Percentiles rank a stretch among this genome's conserved stretches.
Conservation (phyloP, 2,113 vertebrate genomes). For the Serinus canaria region DNA sequence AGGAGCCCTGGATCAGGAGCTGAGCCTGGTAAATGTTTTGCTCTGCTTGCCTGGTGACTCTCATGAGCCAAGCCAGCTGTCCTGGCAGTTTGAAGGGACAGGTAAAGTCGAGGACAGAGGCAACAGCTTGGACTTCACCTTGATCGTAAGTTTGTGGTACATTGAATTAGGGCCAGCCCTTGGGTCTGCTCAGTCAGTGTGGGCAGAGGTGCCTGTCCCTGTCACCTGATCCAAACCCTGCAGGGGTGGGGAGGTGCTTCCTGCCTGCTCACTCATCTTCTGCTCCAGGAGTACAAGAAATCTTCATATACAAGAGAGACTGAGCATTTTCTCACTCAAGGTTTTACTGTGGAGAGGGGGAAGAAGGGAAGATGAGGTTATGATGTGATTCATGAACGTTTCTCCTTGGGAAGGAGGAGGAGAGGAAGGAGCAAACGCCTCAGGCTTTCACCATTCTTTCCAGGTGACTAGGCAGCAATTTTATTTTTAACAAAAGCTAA, state of each 20-base stretch:
- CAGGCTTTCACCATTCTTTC: neutral
- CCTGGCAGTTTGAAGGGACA: neutral
- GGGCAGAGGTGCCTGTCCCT: neutral
- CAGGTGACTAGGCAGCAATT: conserved; percentile 15
- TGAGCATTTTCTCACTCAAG: neutral
- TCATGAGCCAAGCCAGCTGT: neutral
- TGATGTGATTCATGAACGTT: neutral
- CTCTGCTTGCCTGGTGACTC: neutral
- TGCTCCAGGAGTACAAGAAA: neutral
- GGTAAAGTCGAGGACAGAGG: neutral
- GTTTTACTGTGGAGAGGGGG: neutral
- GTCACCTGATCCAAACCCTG: neutral
- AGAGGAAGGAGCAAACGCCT: neutral
- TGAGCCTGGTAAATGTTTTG: neutral
- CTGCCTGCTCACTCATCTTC: neutral
- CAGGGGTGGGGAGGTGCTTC: neutral
- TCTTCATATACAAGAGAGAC: neutral
- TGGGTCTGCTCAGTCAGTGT: neutral
- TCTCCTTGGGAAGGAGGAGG: neutral
- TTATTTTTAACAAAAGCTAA: conserved; percentile 4
- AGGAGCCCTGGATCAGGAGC: neutral
- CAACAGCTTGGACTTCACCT: neutral
- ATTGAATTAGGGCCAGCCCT: neutral
- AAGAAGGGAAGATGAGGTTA: neutral
- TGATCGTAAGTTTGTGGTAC: fast-evolving